A percentile compares a stretch with the other conserved stretches of the same genome.
phyloP scores from a whole-genome alignment of 2,797 vertebrate genomes.

The Rhabdophis nuchalis region DNA sequence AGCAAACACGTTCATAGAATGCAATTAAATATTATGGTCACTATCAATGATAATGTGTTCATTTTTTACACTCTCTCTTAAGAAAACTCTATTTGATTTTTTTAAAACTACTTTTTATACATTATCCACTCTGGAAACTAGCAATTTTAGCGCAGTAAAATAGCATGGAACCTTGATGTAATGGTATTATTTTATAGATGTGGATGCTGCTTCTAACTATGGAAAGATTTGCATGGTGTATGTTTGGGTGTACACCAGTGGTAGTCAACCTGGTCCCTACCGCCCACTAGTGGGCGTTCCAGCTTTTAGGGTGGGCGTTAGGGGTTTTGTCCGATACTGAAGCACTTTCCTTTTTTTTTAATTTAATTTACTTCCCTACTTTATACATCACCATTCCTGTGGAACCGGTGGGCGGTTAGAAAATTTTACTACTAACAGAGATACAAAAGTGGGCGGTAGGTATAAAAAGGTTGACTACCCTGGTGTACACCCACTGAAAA shows the following conservation, averaged over 20 bases:
- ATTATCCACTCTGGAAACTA: not conserved
- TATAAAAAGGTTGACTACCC: too few relatives aligned
- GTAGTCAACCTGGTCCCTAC: too few relatives aligned
- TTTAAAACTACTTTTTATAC: not conserved
- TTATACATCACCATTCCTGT: too few relatives aligned
- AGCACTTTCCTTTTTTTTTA: too few relatives aligned
- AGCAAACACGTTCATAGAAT: not conserved
- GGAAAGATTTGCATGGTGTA: not conserved
- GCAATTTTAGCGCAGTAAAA: not conserved
- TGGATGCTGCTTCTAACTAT: not conserved
- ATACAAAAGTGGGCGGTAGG: too few relatives aligned
- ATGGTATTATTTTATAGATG: not conserved
- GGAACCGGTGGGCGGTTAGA: too few relatives aligned
- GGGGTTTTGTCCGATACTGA: too few relatives aligned
- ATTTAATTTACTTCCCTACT: too few relatives aligned
- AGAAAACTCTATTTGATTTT: not conserved
- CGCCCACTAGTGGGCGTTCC: too few relatives aligned
- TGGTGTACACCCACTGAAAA: not conserved
- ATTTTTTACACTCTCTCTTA: not conserved
- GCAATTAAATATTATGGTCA: not conserved
- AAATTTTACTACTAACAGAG: too few relatives aligned
- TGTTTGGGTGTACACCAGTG: not conserved
- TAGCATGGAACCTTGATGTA: not conserved
- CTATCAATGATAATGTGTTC: not conserved
- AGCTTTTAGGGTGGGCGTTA: too few relatives aligned